Evolutionary conservation across 2,797 vertebrate genomes (phyloP).

Genomic region (Thalassophryne amazonica): DNA sequence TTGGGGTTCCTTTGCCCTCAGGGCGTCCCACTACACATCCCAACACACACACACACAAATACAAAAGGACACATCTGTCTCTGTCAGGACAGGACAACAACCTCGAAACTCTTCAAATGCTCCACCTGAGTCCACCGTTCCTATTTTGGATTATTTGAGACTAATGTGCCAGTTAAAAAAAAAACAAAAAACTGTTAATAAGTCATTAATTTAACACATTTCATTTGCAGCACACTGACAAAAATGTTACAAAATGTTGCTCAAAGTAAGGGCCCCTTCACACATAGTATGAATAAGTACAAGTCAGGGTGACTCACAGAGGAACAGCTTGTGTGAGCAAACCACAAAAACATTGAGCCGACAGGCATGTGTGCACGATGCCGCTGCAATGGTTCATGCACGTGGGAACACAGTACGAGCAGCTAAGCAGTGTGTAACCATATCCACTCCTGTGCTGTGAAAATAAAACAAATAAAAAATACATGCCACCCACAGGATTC

Average conservation of each 20-base stretch:
- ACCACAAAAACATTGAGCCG: too few relatives aligned
- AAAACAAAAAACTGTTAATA: slow-evolving; percentile 4
- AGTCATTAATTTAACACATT: not conserved
- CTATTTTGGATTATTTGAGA: slow-evolving; percentile 1
- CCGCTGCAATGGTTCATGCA: too few relatives aligned
- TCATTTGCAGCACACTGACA: not conserved
- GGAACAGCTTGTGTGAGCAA: too few relatives aligned
- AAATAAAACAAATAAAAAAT: too few relatives aligned
- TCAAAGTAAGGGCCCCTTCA: not conserved
- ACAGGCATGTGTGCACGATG: too few relatives aligned
- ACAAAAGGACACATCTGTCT: slow-evolving; percentile 16
- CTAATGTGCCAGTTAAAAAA: not conserved
- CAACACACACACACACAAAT: slow-evolving; percentile 50
- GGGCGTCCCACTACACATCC: slow-evolving; percentile 54
- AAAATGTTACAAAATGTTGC: not conserved
- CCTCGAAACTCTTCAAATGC: slow-evolving; percentile 27
- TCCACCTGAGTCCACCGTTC: slow-evolving; percentile 3
- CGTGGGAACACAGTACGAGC: too few relatives aligned
- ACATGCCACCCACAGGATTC: too few relatives aligned
- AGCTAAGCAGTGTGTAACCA: too few relatives aligned
- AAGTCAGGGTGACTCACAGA: too few relatives aligned
- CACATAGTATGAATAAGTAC: not conserved
- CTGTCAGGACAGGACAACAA: slow-evolving; percentile 1
- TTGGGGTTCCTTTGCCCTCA: slow-evolving; percentile 67
- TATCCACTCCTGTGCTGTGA: too few relatives aligned